Percentiles rank a stretch among this genome's conserved stretches.
Evolutionary conservation across 2,888 invertebrate genomes (phyloP).

Genomic region (Netelia inedita): DNA sequence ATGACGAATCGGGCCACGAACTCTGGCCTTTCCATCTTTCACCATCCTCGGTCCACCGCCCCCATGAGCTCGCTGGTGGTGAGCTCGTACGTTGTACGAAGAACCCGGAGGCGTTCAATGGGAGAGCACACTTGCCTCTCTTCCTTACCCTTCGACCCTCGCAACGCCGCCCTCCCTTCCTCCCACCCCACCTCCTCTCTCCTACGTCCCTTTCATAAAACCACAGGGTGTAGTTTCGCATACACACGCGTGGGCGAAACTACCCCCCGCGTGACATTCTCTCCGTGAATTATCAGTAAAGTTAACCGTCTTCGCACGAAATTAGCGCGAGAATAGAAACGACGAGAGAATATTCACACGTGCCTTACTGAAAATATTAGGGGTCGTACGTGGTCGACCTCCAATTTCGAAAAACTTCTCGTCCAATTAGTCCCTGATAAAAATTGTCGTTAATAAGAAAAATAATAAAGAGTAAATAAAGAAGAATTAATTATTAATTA

Average conservation of each 20-base stretch:
- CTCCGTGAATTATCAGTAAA: background rate
- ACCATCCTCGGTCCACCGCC: conserved; percentile 32
- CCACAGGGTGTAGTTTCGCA: conserved; percentile 16
- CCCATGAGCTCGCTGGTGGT: conserved; percentile 41
- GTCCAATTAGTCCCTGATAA: background rate
- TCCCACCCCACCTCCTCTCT: background rate
- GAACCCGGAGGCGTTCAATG: conserved; percentile 58
- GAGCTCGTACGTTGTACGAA: conserved; percentile 28
- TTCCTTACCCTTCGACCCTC: conserved; percentile 7
- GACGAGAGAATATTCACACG: background rate
- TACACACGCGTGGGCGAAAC: conserved; percentile 22
- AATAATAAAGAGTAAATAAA: background rate
- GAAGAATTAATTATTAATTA: background rate
- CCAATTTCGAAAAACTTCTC: background rate
- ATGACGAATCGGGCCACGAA: conserved; percentile 73
- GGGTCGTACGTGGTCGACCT: background rate
- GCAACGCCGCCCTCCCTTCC: background rate
- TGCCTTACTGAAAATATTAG: background rate
- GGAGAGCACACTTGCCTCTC: conserved; percentile 44
- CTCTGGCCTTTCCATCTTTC: conserved; percentile 74
- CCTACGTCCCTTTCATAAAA: background rate
- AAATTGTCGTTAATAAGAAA: background rate
- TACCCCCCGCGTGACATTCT: conserved; percentile 24
- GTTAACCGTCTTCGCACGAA: background rate
- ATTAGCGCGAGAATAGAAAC: background rate